A percentile compares a stretch with the other conserved stretches of the same genome.
Conservation (phyloP, 2,113 vertebrate species). For the Orientallactaga bullata region DNA sequence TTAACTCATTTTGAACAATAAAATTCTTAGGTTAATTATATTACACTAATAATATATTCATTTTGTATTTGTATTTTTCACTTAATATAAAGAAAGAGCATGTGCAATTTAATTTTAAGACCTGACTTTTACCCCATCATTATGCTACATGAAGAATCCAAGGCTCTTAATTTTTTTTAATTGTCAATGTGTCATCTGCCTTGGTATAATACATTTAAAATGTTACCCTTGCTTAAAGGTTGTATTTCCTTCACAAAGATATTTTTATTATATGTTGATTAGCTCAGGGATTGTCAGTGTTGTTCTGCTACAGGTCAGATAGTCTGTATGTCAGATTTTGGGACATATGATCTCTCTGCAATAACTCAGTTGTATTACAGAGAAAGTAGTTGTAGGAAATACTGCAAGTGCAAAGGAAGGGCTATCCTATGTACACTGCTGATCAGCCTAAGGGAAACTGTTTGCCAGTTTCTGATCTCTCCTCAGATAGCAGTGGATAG, state of each 20-base stretch:
- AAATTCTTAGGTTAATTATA: constrained; percentile 11
- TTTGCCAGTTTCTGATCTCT: background rate
- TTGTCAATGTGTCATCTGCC: background rate
- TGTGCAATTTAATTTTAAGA: background rate
- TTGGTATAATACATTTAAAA: background rate
- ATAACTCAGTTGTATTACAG: background rate
- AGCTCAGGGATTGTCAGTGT: background rate
- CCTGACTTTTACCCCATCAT: background rate
- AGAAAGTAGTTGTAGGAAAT: background rate
- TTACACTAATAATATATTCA: background rate
- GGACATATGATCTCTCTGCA: background rate
- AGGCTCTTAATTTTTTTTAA: too few species aligned
- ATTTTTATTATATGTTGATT: background rate
- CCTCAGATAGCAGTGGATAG: background rate
- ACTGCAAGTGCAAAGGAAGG: background rate
- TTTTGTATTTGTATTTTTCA: background rate
- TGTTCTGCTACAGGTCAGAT: background rate
- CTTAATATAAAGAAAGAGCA: background rate
- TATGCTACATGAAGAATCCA: background rate
- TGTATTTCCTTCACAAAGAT: background rate
- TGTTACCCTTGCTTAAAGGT: background rate
- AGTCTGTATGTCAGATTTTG: background rate
- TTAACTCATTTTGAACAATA: constrained; percentile 17
- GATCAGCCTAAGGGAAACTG: background rate
- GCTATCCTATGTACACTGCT: background rate